Evolutionary conservation across 2,113 vertebrate species (phyloP).

Genomic region (Apteryx mantelli): DNA sequence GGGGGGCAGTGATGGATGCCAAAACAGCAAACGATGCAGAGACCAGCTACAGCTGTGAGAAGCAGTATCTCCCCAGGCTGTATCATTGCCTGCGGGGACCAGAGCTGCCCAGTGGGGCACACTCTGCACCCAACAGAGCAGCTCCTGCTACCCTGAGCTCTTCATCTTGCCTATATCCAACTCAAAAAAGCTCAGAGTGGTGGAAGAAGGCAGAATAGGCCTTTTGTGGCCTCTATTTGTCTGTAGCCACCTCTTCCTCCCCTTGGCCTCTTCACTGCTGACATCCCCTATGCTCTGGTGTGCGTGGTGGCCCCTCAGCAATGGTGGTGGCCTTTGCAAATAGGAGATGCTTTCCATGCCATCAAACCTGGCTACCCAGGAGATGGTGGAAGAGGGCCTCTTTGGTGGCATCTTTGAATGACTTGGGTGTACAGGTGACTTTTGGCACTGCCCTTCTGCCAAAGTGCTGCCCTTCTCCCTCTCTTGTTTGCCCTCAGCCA

Average conservation of each 20-base stretch:
- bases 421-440: fast-evolving
- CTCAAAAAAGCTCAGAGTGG: neutral
- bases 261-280: neutral
- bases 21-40: too few relatives aligned
- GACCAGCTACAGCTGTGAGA: too few relatives aligned
- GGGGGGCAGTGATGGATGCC: too few relatives aligned
- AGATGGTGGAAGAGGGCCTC: neutral
- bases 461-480: neutral
- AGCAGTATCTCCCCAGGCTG: too few relatives aligned
- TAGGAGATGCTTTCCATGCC: neutral
- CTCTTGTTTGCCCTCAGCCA: fast-evolving
- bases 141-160: neutral
- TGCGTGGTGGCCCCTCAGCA: neutral
- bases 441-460: neutral
- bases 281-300: fast-evolving
- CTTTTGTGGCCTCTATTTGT: neutral
- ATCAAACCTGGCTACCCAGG: neutral
- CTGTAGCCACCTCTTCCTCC: neutral
- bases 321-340: neutral
- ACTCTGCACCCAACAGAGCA: neutral
- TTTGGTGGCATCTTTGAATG: neutral
- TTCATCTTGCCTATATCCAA: neutral
- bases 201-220: fast-evolving
- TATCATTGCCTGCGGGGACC: too few relatives aligned
- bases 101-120: too few relatives aligned